Conservation (phyloP, 1,140 invertebrate species). For the Leptinotarsa lineolata region DNA sequence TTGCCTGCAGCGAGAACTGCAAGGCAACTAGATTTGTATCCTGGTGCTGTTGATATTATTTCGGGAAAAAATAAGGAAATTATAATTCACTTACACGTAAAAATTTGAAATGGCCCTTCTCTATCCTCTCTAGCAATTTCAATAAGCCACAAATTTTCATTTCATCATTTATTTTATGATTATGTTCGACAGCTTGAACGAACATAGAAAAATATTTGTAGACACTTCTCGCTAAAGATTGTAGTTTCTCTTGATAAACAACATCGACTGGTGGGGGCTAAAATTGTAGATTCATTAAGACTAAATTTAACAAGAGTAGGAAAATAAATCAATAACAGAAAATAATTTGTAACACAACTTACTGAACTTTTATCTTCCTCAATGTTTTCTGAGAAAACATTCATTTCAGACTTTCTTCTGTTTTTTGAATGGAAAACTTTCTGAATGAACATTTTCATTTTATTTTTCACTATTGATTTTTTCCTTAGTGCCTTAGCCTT, state of each 20-base stretch:
- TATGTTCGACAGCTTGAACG: constrained; percentile 25
- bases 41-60: too few relatives aligned
- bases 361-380: too few relatives aligned
- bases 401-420: too few relatives aligned
- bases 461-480: constrained; percentile 23
- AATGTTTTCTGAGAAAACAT: too few relatives aligned
- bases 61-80: too few relatives aligned
- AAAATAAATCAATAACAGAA: too few relatives aligned
- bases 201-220: constrained; percentile 34
- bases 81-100: constrained; percentile 24
- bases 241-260: constrained; percentile 17
- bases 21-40: too few relatives aligned
- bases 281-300: too few relatives aligned
- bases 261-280: constrained; percentile 9
- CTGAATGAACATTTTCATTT: not conserved
- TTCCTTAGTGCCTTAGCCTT: not conserved
- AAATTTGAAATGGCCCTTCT: constrained; percentile 42
- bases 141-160: constrained; percentile 49
- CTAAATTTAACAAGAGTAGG: too few relatives aligned
- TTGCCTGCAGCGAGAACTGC: too few relatives aligned
- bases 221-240: constrained; percentile 23
- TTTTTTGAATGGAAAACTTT: too few relatives aligned
- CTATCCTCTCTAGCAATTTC: constrained; percentile 47
- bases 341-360: too few relatives aligned
- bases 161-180: constrained; percentile 35